Percentiles rank a stretch among this genome's conserved stretches.
phyloP scores from a whole-genome alignment of 2,797 vertebrate genomes.

The Carapus acus region DNA sequence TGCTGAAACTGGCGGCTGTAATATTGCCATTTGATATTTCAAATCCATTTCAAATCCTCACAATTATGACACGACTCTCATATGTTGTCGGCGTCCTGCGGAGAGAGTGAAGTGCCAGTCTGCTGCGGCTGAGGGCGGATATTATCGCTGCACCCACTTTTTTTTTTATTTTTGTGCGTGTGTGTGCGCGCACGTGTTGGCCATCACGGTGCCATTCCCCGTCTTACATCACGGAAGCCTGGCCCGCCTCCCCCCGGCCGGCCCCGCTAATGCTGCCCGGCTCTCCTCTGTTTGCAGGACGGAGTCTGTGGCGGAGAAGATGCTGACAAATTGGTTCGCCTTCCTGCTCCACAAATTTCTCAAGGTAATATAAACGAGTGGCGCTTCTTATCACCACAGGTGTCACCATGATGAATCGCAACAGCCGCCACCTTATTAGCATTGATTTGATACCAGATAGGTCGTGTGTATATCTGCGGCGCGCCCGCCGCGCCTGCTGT shows the following conservation, averaged over 20 bases:
- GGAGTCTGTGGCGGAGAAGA: slow-evolving; percentile 96
- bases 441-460: slow-evolving; percentile 37
- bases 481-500: slow-evolving; percentile 21
- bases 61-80: slow-evolving; percentile 59
- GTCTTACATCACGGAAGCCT: slow-evolving; percentile 54
- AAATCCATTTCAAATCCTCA: too few species aligned
- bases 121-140: too few species aligned
- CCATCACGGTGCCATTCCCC: slow-evolving; percentile 30
- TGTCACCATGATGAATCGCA: slow-evolving; percentile 22
- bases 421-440: slow-evolving; percentile 20
- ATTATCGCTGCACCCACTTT: too few species aligned
- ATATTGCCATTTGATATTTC: too few species aligned
- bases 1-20: too few species aligned
- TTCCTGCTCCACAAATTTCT: slow-evolving; percentile 94
- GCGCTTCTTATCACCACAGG: slow-evolving; percentile 28
- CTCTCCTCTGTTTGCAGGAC: slow-evolving; percentile 80
- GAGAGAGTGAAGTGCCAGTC: slow-evolving; percentile 32
- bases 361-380: slow-evolving; percentile 77
- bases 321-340: slow-evolving; percentile 98
- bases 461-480: slow-evolving; percentile 12
- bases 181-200: too few species aligned
- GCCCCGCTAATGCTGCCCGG: too few species aligned
- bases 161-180: too few species aligned
- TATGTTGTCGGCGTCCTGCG: slow-evolving; percentile 29
- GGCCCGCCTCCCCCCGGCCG: too few species aligned